phyloP scores from a whole-genome alignment of 2,888 invertebrate species.

The Epinotia nisella region DNA sequence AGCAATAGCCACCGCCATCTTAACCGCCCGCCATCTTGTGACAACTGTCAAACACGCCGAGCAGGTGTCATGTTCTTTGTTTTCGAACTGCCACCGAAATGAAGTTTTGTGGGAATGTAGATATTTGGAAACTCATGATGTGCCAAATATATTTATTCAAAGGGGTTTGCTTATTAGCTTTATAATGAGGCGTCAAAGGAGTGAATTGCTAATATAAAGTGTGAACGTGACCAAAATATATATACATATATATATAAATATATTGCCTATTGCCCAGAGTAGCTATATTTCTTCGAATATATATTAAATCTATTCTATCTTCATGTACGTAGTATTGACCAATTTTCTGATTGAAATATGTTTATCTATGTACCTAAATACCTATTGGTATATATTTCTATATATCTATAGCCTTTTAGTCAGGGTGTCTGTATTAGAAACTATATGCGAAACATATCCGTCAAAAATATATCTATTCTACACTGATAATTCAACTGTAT shows the following conservation, averaged over 20 bases:
- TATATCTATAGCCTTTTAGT: constrained; percentile 55
- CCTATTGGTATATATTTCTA: constrained; percentile 46
- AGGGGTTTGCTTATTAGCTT: constrained; percentile 34
- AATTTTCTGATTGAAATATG: constrained; percentile 50
- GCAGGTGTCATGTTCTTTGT: constrained; percentile 51
- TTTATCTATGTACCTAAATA: constrained; percentile 44
- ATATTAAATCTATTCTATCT: constrained; percentile 56
- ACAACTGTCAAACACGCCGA: constrained; percentile 45
- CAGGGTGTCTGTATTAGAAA: constrained; percentile 61
- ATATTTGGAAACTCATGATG: constrained; percentile 45
- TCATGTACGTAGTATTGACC: constrained; percentile 53
- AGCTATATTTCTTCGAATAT: constrained; percentile 48
- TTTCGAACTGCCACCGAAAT: constrained; percentile 41
- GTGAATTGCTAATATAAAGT: constrained; percentile 45
- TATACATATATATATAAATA: constrained; percentile 43
- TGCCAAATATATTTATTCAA: constrained; percentile 34
- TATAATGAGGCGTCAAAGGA: constrained; percentile 49
- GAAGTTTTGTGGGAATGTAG: not conserved
- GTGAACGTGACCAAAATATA: constrained; percentile 45
- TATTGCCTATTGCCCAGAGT: constrained; percentile 55
- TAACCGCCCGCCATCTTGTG: constrained; percentile 63
- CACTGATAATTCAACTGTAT: constrained; percentile 34
- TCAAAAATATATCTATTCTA: constrained; percentile 35
- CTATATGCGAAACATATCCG: constrained; percentile 49
- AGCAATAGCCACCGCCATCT: constrained; percentile 52